These are phyloP conservation scores for Brenthis ino DNA, from an alignment of 2,888 invertebrate species.

Conservation along the genomic window DNA sequence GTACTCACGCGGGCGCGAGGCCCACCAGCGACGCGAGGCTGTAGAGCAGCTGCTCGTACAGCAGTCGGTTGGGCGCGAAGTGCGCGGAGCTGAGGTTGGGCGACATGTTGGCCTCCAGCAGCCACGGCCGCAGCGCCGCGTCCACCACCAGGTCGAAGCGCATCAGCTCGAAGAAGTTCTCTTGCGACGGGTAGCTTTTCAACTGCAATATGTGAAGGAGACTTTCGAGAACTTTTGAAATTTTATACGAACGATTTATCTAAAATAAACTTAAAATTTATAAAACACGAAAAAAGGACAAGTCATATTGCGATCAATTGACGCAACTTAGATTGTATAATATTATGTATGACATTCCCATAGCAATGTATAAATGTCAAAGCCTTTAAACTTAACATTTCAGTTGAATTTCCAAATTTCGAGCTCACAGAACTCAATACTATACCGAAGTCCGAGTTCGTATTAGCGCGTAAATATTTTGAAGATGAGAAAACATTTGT, in stretches of 20 bases:
- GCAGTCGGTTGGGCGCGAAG: conserved; percentile 91
- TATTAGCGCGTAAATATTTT: not conserved
- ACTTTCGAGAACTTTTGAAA: too few relatives aligned
- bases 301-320: too few relatives aligned
- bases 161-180: conserved; percentile 96
- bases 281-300: too few relatives aligned
- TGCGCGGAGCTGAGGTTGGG: conserved; percentile 97
- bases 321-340: too few relatives aligned
- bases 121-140: conserved; percentile 90
- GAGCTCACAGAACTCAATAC: not conserved
- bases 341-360: too few relatives aligned
- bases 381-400: not conserved
- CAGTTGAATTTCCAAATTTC: not conserved
- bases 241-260: too few relatives aligned
- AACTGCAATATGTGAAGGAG: conserved; percentile 50
- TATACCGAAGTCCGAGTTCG: not conserved
- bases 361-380: too few relatives aligned
- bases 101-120: conserved; percentile 99
- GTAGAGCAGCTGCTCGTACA: conserved; percentile 96
- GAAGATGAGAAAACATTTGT: not conserved
- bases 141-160: conserved; percentile 97
- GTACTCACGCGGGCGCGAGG: conserved; percentile 38
- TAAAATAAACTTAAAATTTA: too few relatives aligned
- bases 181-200: conserved; percentile 73
- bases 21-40: conserved; percentile 92